A percentile compares a stretch with the other conserved stretches of the same genome.
These are phyloP conservation scores for Scopus umbretta DNA, from an alignment of 2,113 vertebrate genomes.

Conservation along the genomic window DNA sequence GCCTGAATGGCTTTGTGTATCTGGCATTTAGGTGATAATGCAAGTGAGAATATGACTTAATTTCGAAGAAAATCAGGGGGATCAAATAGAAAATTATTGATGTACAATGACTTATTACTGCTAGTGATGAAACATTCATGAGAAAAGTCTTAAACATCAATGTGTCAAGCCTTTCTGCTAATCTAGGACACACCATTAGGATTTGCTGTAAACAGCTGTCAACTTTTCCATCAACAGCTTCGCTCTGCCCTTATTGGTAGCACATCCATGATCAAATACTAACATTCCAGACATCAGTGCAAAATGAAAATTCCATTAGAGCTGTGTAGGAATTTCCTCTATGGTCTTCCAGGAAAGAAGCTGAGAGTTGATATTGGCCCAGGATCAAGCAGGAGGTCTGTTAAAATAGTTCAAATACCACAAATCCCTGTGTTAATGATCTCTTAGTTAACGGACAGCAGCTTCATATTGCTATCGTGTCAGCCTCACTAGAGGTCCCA, in stretches of 20 bases:
- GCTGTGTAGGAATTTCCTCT: neutral
- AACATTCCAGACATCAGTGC: neutral
- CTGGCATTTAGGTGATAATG: neutral
- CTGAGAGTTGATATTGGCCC: neutral
- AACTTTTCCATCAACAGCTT: neutral
- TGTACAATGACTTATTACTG: neutral
- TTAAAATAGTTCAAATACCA: neutral
- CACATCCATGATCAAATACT: neutral
- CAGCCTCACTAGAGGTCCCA: neutral
- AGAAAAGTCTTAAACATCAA: conserved; percentile 7
- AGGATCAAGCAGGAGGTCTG: neutral
- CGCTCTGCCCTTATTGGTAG: neutral
- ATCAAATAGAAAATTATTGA: neutral
- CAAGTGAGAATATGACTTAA: neutral
- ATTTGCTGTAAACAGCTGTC: conserved; percentile 31
- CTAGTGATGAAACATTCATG: conserved; percentile 30
- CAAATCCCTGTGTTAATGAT: neutral
- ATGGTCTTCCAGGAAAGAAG: neutral
- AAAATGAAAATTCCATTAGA: neutral
- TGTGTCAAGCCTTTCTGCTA: neutral
- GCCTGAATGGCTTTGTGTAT: neutral
- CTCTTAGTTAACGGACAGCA: neutral
- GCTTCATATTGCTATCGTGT: neutral
- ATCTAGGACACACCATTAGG: neutral
- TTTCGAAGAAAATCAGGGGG: conserved; percentile 10